Percentiles rank a stretch among this genome's conserved stretches.
phyloP scores from a whole-genome alignment of 2,888 invertebrate genomes.

The Sarcophaga carnaria region DNA sequence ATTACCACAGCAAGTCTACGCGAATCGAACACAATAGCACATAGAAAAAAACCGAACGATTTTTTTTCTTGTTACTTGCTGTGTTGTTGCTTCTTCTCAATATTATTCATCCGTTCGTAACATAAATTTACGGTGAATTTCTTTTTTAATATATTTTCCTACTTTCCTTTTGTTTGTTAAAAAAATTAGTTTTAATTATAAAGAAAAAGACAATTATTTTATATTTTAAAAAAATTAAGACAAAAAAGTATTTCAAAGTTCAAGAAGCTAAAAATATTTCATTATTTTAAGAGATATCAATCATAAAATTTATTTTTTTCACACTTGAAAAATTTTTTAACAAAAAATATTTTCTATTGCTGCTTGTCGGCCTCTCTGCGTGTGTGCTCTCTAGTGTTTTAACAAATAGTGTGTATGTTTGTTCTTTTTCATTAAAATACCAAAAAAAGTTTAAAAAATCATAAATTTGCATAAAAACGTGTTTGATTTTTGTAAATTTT shows the following conservation, averaged over 20 bases:
- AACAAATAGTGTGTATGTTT: constrained; percentile 43
- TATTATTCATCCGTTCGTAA: constrained; percentile 68
- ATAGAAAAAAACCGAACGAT: constrained; percentile 61
- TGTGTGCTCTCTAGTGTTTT: constrained; percentile 43
- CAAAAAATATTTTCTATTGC: constrained; percentile 41
- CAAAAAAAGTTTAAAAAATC: constrained; percentile 39
- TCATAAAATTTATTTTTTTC: constrained; percentile 27
- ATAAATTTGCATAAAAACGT: constrained; percentile 62
- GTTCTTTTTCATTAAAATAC: constrained; percentile 47
- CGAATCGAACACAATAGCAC: constrained; percentile 54
- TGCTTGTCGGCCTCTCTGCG: constrained; percentile 53
- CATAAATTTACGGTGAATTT: constrained; percentile 60
- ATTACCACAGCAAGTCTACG: constrained; percentile 62
- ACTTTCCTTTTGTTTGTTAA: constrained; percentile 33
- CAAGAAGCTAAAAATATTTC: constrained; percentile 9
- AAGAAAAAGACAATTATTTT: background rate
- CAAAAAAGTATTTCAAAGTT: constrained; percentile 2
- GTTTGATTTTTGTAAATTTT: constrained; percentile 57
- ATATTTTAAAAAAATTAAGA: background rate
- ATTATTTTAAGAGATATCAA: constrained; percentile 12
- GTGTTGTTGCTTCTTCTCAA: constrained; percentile 59
- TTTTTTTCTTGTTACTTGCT: constrained; percentile 38
- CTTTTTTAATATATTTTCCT: constrained; percentile 52
- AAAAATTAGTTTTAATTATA: constrained; percentile 16
- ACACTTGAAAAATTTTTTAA: constrained; percentile 32